Evolutionary conservation across 1,140 invertebrate species (phyloP).

Genomic region (Eufriesea mexicana): DNA sequence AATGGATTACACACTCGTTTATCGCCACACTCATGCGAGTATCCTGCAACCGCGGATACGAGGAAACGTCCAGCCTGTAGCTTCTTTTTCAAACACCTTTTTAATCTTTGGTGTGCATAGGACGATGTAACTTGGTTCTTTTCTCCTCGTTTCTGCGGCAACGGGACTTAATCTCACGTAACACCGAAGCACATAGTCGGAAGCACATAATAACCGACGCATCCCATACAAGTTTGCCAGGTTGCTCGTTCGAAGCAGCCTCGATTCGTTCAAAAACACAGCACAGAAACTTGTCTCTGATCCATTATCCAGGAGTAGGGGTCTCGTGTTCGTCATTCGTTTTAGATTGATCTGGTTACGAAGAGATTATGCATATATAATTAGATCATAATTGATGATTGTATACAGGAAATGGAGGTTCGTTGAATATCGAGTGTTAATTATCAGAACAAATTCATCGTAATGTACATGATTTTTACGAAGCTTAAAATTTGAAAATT

Average conservation of each 20-base stretch:
- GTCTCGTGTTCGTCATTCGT: not conserved
- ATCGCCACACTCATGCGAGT: constrained; percentile 43
- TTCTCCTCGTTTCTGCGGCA: not conserved
- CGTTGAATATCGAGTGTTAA: not conserved
- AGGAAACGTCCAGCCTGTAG: not conserved
- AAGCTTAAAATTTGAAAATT: not conserved
- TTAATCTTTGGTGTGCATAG: not conserved
- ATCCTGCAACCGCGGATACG: constrained; percentile 4
- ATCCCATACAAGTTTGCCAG: constrained; percentile 18
- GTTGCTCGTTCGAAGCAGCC: constrained; percentile 13
- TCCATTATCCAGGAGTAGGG: not conserved
- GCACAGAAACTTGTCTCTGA: constrained; percentile 13
- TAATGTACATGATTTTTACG: too few relatives aligned
- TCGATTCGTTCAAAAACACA: constrained; percentile 11
- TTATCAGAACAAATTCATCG: too few relatives aligned
- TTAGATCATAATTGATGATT: not conserved
- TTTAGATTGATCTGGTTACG: not conserved
- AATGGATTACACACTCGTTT: constrained; percentile 48
- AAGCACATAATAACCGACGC: constrained; percentile 47
- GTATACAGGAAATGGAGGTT: not conserved
- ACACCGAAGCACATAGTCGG: constrained; percentile 27
- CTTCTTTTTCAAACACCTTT: constrained; percentile 1
- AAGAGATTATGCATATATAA: not conserved
- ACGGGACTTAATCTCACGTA: constrained; percentile 31
- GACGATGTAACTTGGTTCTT: not conserved